Evolutionary conservation across 2,888 invertebrate species (phyloP).

Genomic region (Leptopilina syphax): DNA sequence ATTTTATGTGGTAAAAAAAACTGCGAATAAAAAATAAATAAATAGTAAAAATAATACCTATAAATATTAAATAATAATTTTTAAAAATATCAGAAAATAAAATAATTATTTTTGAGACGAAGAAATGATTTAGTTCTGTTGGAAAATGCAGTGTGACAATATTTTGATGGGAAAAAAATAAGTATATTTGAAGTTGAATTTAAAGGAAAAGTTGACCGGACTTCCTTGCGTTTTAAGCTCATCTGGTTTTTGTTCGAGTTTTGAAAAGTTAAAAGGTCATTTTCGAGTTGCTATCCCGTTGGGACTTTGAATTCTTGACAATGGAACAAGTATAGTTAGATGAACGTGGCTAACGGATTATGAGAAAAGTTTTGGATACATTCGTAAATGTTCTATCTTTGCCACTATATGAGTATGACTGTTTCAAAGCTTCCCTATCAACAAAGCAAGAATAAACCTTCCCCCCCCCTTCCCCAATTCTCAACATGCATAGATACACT

Average conservation of each 20-base stretch:
- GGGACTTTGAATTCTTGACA: conserved; percentile 46
- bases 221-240: background rate
- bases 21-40: no score
- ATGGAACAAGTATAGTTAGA: conserved; percentile 33
- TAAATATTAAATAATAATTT: no score
- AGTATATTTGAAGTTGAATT: background rate
- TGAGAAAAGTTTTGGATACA: conserved; percentile 52
- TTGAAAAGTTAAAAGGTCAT: conserved; percentile 16
- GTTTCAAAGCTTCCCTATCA: conserved; percentile 27
- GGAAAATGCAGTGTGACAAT: no score
- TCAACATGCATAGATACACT: conserved; percentile 6
- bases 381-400: conserved; percentile 35
- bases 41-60: no score
- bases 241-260: conserved; percentile 10
- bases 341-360: conserved; percentile 49
- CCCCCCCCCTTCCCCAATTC: no score
- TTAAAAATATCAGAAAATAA: no score
- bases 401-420: conserved; percentile 6
- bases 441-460: conserved; percentile 36
- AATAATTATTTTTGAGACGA: no score
- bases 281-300: conserved; percentile 45
- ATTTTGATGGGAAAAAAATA: background rate
- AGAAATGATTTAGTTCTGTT: no score
- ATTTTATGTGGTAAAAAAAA: no score
- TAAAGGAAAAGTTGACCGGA: background rate